These are phyloP conservation scores for Clytia hemisphaerica DNA, from an alignment of 30 jellyfish, hydroid and myxozoan genomes.

Conservation along the genomic window DNA sequence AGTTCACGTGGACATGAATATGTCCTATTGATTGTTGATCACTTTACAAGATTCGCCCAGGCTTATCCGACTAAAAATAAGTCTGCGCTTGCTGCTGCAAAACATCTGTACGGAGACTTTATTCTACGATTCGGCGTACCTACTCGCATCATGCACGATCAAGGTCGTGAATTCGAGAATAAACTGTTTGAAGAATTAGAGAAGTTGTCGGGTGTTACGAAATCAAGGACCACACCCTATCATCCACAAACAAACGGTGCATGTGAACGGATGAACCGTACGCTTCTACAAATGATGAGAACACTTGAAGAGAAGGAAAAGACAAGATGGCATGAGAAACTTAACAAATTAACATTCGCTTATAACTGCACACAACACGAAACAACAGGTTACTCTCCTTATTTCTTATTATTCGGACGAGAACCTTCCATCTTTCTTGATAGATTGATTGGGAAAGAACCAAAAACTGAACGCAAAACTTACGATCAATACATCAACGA, in stretches of 20 bases:
- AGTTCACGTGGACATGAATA: conserved; percentile 44
- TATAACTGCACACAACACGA: conserved; percentile 45
- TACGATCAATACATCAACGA: conserved; percentile 7
- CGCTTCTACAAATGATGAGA: conserved; percentile 31
- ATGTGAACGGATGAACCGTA: conserved; percentile 26
- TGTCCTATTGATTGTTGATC: conserved; percentile 43
- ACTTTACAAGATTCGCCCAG: conserved; percentile 32
- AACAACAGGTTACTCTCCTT: conserved; percentile 37
- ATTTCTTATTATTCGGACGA: conserved; percentile 28
- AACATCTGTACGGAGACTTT: conserved; percentile 33
- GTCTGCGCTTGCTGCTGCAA: conserved; percentile 33
- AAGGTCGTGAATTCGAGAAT: conserved; percentile 39
- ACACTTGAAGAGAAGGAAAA: conserved; percentile 30
- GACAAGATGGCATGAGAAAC: conserved; percentile 37
- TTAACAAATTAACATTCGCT: conserved; percentile 30
- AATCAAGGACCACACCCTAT: conserved; percentile 28
- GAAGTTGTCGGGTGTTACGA: conserved; percentile 10
- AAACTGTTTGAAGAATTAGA: conserved; percentile 13
- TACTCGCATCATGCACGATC: conserved; percentile 36
- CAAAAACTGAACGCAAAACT: neutral
- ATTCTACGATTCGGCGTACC: conserved; percentile 38
- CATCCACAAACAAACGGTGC: conserved; percentile 45
- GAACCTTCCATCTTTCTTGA: too few species aligned
- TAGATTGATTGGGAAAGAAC: neutral
- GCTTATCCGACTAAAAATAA: conserved; percentile 42